Base-by-base conservation (phyloP, 2,888 invertebrate genomes). In the Tortrix viridana region DNA sequence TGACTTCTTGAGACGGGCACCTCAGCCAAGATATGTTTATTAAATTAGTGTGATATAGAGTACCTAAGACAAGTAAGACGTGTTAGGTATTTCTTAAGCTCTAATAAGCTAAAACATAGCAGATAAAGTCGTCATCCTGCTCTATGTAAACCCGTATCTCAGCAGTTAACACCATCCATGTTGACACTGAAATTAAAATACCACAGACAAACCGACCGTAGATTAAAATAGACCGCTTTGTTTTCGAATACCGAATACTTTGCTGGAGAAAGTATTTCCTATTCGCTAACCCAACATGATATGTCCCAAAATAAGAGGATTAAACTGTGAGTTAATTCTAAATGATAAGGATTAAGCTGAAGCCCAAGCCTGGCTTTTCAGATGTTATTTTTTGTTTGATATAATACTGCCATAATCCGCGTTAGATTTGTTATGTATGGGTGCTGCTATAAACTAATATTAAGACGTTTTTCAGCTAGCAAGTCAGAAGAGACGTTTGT, bases 301-400 rank as follows among this genome's bases (percentile, higher is more conserved):
- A 44, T 50, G 54, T 67, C 65, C 67, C 60, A 38, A 66, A 70
- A 67, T 69, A 69, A 68, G 48, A 58, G 71, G 67, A 67, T 71
- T 69, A 69, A 38, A 18, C 26, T 22, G 37, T 41, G 61, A 53
- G 66, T 65, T 71, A 62, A 69, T 69, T 67, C 61, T 47, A 65
- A 67, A 70, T 69, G 69, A 70, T 72, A 67, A 67, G 71, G 69
- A 69, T 70, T 66, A 62, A 38, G 55, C 26, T 26, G 53, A 54
- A 47, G 49, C 59, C 57, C 55, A 48, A n/a, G 23, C 41, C 26
- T 38, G 38, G 49, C 47, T 47, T 9, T 47, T 23, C 53, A 19
- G 50, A 53, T 46, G 60, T 53, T 62, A 46, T 62, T 62, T 62
- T 62, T 50, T 50, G 44, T 56, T 49, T 1, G 6, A 1, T n/a